Evolutionary conservation across 2,888 invertebrate genomes (phyloP), one percentile per base, ranked within the genome.

Genomic region (Tribolium freemani): DNA sequence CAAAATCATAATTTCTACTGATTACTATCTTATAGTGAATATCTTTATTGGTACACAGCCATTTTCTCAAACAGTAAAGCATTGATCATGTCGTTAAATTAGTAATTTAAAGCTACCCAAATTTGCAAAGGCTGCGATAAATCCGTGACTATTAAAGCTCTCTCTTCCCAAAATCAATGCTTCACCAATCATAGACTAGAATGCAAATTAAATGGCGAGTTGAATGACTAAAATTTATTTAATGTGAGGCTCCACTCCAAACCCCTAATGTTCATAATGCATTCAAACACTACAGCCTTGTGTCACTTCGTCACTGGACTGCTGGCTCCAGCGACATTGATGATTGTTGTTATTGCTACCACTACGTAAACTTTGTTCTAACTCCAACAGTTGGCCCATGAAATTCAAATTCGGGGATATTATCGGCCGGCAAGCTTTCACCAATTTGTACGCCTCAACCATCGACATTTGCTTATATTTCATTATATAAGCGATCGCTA

Each of bases 381-480:
- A 89, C 84, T 97, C 96, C 79, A 93, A 88, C 78, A 98, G 88
- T 87, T 98, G 98, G 11, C 93, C 94, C 91, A 97, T 94, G 87
- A 98, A 98, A 85, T 97, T 98, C 73, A 97, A 90, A 87, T 98
- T 98, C 1, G 98, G 98, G 71, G 97, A 96, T 82, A 98, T 97
- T 84, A 97, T 97, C 72, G 93, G 91, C 61, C 98, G 90, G 71
- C 93, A 93, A 77, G 91, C 90, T 84, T 96, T 94, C 69, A 98
- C 97, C 84, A 93, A 91, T 80, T 93, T 91, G 88, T 94, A 96
- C 0, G 97, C 97, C 83, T 97, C 96, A 51, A 94, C 90, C 89
- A 94, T 94, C 45, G 93, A 91, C 85, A 96, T 86, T 72, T 91
- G 91, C 84, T 93, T 93, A 87, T 95, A 94, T 81, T 94, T 93